Evolutionary conservation across 2,797 vertebrate genomes (phyloP).

Genomic region (Sebastes matsubarae): DNA sequence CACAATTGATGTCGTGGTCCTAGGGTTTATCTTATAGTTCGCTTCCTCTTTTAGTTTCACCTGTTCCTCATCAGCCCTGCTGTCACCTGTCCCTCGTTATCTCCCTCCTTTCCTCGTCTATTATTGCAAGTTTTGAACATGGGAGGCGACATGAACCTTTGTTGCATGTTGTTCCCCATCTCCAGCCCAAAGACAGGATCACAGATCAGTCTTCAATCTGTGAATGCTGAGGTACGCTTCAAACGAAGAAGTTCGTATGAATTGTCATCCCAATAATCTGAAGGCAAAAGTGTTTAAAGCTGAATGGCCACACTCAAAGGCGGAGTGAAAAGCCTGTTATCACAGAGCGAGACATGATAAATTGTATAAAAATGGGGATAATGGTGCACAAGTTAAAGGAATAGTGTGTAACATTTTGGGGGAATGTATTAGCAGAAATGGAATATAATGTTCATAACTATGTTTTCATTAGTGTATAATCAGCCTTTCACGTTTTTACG

Average conservation of each 20-base stretch:
- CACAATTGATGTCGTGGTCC: neutral
- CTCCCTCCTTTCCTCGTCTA: neutral
- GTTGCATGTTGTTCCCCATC: neutral
- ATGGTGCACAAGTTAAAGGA: no score
- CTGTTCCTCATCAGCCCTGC: neutral
- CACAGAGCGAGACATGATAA: neutral
- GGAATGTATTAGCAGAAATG: no score
- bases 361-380: neutral
- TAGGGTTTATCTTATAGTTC: no score
- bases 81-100: neutral
- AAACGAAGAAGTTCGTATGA: neutral
- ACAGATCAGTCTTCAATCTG: neutral
- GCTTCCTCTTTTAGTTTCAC: no score
- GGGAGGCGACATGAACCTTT: neutral
- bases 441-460: no score
- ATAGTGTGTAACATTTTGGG: no score
- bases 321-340: neutral
- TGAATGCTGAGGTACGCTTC: no score
- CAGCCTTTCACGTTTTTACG: no score
- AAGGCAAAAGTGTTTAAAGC: neutral
- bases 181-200: neutral
- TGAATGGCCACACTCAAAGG: neutral
- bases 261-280: neutral
- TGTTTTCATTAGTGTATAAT: no score
- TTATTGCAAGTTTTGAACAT: neutral